Evolutionary conservation across 1,140 invertebrate genomes (phyloP).

Genomic region (Formica exsecta): DNA sequence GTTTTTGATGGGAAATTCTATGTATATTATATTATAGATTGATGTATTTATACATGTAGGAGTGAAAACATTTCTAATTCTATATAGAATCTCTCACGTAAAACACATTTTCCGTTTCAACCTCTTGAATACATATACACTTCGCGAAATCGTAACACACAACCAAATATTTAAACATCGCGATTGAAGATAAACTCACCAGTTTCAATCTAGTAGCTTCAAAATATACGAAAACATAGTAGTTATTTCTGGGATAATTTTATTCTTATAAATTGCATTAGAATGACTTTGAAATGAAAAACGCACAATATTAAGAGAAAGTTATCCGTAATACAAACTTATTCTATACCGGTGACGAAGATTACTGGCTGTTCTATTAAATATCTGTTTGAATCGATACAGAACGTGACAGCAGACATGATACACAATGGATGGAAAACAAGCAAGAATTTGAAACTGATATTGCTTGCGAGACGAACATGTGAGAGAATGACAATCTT

Average conservation of each 20-base stretch:
- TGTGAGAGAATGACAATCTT: slow-evolving; percentile 28
- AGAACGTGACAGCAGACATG: background rate
- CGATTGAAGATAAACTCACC: slow-evolving; percentile 1
- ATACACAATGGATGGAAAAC: background rate
- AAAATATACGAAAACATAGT: background rate
- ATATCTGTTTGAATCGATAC: background rate
- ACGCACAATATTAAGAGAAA: background rate
- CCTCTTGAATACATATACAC: slow-evolving; percentile 26
- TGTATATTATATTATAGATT: slow-evolving; percentile 2
- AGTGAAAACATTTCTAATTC: background rate
- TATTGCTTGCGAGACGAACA: background rate
- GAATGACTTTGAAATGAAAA: background rate
- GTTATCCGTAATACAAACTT: background rate
- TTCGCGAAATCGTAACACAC: slow-evolving; percentile 20
- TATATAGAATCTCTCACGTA: slow-evolving; percentile 7
- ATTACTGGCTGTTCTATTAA: slow-evolving; percentile 29
- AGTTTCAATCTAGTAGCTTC: background rate
- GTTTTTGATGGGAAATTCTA: too few species aligned
- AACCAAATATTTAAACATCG: slow-evolving; percentile 33
- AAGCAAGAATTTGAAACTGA: slow-evolving; percentile 3
- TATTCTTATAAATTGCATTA: background rate
- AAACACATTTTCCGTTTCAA: slow-evolving; percentile 32
- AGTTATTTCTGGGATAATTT: slow-evolving; percentile 3
- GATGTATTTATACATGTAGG: slow-evolving; percentile 3
- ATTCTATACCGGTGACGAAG: background rate